Conservation (phyloP, 2,797 vertebrate genomes). For the Semaprochilodus insignis region DNA sequence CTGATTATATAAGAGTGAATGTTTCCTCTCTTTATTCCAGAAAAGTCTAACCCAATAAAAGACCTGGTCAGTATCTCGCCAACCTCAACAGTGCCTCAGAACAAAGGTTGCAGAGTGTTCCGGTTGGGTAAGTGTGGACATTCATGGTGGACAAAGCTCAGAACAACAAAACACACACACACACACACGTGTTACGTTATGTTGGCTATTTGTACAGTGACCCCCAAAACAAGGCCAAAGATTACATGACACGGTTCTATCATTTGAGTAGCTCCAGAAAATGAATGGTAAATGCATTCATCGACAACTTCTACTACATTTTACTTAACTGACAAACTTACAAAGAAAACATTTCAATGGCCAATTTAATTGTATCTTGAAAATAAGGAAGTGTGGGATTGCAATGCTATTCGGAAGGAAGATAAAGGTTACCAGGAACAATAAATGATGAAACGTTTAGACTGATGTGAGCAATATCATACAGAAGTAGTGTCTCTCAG, state of each 20-base stretch:
- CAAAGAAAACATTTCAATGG: no score
- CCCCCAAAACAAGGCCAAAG: not conserved
- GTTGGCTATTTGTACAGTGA: not conserved
- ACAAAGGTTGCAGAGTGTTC: no score
- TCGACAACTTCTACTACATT: not conserved
- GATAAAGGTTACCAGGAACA: no score
- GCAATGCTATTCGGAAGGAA: no score
- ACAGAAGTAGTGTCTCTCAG: no score
- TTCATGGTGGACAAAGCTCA: not conserved
- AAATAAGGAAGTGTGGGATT: no score
- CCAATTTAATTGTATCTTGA: no score
- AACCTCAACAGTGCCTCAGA: not conserved
- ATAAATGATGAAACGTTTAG: no score
- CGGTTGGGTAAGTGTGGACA: not conserved
- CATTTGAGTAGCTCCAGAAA: not conserved
- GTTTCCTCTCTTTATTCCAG: not conserved
- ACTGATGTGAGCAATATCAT: no score
- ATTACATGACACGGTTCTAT: not conserved
- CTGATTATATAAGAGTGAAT: not conserved
- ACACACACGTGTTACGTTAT: not conserved
- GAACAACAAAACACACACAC: slow-evolving; percentile 4
- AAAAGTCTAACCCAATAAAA: not conserved
- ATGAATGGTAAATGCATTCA: not conserved
- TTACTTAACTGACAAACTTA: no score
- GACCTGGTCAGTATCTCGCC: not conserved